Evolutionary conservation across 2,797 vertebrate species (phyloP).

Genomic region (Neosilurus hyrtlii): DNA sequence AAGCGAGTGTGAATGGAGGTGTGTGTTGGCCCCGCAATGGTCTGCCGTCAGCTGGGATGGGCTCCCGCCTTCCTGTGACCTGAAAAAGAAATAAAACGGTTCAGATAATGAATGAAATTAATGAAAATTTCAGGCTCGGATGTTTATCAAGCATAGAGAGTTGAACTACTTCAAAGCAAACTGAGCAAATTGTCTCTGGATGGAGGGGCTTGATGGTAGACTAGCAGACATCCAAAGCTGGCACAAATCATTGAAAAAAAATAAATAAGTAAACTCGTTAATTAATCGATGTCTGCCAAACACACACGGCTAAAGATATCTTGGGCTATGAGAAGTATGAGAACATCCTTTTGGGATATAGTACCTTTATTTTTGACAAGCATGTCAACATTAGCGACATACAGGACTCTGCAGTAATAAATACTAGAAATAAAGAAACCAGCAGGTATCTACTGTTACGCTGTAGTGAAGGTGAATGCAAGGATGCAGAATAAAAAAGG

Average conservation of each 20-base stretch:
- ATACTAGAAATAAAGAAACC: neutral
- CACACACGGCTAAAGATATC: neutral
- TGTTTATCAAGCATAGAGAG: neutral
- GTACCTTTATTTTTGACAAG: neutral
- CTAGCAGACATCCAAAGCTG: neutral
- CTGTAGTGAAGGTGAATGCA: too few species aligned
- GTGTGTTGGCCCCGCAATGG: too few species aligned
- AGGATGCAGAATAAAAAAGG: too few species aligned
- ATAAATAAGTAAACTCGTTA: neutral
- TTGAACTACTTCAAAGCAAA: neutral
- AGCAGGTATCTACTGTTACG: neutral
- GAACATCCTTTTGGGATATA: neutral
- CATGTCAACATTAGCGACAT: neutral
- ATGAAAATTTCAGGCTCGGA: neutral
- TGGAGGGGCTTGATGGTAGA: neutral
- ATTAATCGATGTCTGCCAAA: neutral
- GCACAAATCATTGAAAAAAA: neutral
- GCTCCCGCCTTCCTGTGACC: too few species aligned
- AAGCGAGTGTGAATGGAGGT: too few species aligned
- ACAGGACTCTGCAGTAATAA: neutral
- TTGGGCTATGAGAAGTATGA: neutral
- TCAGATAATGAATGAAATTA: too few species aligned
- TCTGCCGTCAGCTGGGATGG: too few species aligned
- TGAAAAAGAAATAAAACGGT: too few species aligned
- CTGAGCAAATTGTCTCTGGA: neutral